These are phyloP conservation scores for Propithecus perrieri DNA, from an alignment of 2,797 vertebrate species.

Conservation along the genomic window DNA sequence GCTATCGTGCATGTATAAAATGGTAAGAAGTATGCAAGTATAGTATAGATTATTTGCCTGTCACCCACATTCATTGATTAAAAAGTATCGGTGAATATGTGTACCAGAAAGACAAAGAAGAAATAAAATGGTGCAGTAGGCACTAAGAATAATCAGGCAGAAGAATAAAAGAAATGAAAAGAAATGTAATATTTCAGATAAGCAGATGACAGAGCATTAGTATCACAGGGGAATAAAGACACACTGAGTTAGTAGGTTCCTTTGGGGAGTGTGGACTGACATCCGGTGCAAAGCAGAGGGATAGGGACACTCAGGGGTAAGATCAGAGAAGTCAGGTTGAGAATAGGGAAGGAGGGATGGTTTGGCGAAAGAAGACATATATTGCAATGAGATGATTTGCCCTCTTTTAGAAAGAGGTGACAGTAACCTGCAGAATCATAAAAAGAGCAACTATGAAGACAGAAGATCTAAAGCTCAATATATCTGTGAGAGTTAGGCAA, in stretches of 20 bases:
- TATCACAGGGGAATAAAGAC: conserved; percentile 46
- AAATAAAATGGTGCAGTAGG: conserved; percentile 40
- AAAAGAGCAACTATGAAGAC: conserved; percentile 46
- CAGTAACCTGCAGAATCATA: conserved; percentile 36
- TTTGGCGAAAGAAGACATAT: conserved; percentile 16
- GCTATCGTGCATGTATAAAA: not conserved
- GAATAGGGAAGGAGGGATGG: not conserved
- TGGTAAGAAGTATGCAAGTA: conserved; percentile 22
- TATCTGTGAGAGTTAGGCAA: not conserved
- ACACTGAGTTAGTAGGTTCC: conserved; percentile 48
- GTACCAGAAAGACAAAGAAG: conserved; percentile 48
- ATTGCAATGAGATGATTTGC: not conserved
- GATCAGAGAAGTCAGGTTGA: not conserved
- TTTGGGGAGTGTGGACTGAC: not conserved
- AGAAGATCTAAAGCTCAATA: not conserved
- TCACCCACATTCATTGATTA: conserved; percentile 26
- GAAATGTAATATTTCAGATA: conserved; percentile 29
- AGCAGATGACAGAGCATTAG: conserved; percentile 63
- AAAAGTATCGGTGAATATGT: conserved; percentile 12
- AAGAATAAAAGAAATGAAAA: conserved; percentile 61
- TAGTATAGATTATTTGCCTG: not conserved
- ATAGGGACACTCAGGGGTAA: not conserved
- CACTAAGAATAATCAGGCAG: conserved; percentile 27
- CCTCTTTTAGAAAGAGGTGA: conserved; percentile 39
- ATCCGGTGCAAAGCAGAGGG: not conserved